A percentile compares a stretch with the other conserved stretches of the same genome.
These are phyloP conservation scores for Phodopus roborovskii DNA, from an alignment of 2,113 vertebrate genomes.

Conservation along the genomic window DNA sequence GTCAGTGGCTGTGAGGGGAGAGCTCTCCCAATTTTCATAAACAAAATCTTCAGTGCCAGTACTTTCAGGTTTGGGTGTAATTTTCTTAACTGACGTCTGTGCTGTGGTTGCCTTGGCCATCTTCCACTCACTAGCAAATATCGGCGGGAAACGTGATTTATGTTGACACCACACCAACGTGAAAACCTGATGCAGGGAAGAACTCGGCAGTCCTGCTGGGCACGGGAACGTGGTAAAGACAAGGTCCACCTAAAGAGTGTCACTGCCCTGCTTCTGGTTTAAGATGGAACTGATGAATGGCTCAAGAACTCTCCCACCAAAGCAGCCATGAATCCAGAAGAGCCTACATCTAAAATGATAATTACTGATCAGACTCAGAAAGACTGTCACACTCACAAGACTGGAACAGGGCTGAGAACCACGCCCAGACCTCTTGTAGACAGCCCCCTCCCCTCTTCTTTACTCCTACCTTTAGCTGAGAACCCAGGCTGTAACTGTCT, in stretches of 20 bases:
- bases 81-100: conserved; percentile 74
- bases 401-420: background rate
- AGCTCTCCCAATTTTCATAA: conserved; percentile 84
- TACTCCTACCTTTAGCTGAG: background rate
- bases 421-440: background rate
- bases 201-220: conserved; percentile 28
- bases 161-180: conserved; percentile 53
- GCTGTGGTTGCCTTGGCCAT: conserved; percentile 69
- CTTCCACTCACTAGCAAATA: conserved; percentile 70
- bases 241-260: background rate
- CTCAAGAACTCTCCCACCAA: conserved; percentile 24
- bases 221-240: conserved; percentile 24
- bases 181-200: conserved; percentile 64
- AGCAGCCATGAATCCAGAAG: background rate
- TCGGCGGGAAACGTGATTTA: conserved; percentile 67
- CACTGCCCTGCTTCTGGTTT: background rate
- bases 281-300: conserved; percentile 29
- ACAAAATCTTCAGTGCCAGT: conserved; percentile 85
- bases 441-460: background rate
- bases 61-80: conserved; percentile 80
- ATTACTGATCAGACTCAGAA: background rate
- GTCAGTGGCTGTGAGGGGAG: conserved; percentile 79
- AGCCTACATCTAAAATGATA: background rate
- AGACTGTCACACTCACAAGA: conserved; percentile 6
- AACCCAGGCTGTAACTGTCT: background rate